Percentiles rank a stretch among this genome's conserved stretches.
phyloP scores from a whole-genome alignment of 1,140 invertebrate species.

The Meloidogyne chitwoodi region DNA sequence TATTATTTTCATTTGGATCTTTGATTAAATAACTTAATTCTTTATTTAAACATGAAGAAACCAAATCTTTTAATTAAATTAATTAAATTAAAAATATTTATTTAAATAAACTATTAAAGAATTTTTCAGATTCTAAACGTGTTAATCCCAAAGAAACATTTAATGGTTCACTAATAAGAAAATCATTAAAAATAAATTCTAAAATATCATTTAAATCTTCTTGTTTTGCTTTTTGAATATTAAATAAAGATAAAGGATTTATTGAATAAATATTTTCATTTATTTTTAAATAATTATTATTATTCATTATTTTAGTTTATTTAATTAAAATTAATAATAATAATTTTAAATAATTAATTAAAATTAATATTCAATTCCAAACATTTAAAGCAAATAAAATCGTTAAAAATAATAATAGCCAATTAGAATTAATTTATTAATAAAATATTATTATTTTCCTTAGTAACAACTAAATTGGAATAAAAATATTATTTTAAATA shows the following conservation, averaged over 20 bases:
- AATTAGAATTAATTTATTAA: too few relatives aligned
- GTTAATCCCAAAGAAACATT: slow-evolving; percentile 24
- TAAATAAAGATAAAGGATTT: slow-evolving; percentile 6
- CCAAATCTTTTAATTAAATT: slow-evolving; percentile 21
- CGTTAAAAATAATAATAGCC: too few relatives aligned
- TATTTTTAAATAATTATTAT: neutral
- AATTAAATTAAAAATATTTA: neutral
- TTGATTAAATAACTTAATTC: slow-evolving; percentile 21
- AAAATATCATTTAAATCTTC: slow-evolving; percentile 27
- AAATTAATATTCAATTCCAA: too few relatives aligned
- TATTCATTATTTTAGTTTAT: too few relatives aligned
- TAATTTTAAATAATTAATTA: too few relatives aligned
- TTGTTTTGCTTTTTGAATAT: slow-evolving; percentile 16
- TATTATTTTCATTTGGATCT: slow-evolving; percentile 11
- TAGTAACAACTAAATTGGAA: too few relatives aligned
- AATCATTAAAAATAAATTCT: slow-evolving; percentile 30
- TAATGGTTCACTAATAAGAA: slow-evolving; percentile 29
- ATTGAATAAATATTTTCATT: neutral
- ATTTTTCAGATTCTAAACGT: slow-evolving; percentile 14
- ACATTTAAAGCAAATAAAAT: too few relatives aligned
- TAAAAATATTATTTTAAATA: too few relatives aligned
- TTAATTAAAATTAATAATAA: too few relatives aligned
- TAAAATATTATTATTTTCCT: too few relatives aligned
- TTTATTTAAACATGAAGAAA: slow-evolving; percentile 3
- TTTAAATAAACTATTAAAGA: slow-evolving; percentile 18